These are phyloP conservation scores for Chrosomus eos DNA, from an alignment of 2,797 vertebrate genomes.

Conservation along the genomic window DNA sequence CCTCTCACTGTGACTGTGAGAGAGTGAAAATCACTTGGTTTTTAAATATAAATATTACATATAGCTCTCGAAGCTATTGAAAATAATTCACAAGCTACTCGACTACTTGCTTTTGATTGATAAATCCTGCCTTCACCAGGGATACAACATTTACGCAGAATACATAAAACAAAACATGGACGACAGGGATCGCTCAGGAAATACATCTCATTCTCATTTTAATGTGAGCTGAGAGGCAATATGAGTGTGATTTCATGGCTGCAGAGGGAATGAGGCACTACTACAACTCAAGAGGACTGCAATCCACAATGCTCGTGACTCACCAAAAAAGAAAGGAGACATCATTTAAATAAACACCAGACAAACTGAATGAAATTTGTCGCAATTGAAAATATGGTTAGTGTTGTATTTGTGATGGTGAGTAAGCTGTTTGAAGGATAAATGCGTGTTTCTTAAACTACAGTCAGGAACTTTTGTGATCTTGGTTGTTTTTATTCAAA, in stretches of 20 bases:
- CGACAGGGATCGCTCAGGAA: constrained; percentile 24
- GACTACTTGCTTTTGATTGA: constrained; percentile 45
- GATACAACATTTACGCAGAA: constrained; percentile 54
- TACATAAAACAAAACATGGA: constrained; percentile 48
- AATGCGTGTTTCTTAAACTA: background rate
- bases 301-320: constrained; percentile 70
- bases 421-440: constrained; percentile 64
- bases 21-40: constrained; percentile 57
- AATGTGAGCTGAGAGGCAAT: constrained; percentile 60
- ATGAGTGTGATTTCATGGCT: constrained; percentile 69
- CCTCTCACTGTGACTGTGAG: constrained; percentile 51
- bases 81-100: constrained; percentile 49
- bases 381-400: constrained; percentile 71
- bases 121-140: constrained; percentile 50
- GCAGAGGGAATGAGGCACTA: constrained; percentile 68
- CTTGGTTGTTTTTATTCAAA: background rate
- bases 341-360: constrained; percentile 73
- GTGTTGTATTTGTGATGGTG: constrained; percentile 63
- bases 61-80: constrained; percentile 47
- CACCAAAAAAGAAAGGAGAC: constrained; percentile 73
- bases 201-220: constrained; percentile 54
- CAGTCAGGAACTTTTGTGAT: background rate
- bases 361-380: constrained; percentile 72
- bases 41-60: constrained; percentile 63
- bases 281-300: constrained; percentile 70